phyloP scores from a whole-genome alignment of 2,888 invertebrate genomes.

The Idaea straminata region DNA sequence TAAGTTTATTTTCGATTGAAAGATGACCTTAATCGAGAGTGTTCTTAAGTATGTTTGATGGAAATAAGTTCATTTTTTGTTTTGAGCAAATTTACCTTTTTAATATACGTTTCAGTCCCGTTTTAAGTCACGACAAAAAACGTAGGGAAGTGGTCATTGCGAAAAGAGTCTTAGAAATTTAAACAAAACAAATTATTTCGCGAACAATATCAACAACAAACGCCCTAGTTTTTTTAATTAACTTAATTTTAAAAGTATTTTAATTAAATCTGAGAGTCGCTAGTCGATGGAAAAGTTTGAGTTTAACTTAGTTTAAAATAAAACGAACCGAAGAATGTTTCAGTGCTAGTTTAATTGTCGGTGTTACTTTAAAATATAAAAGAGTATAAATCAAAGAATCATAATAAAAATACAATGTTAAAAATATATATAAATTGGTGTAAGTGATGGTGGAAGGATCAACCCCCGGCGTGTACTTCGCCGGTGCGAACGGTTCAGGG shows the following conservation, averaged over 20 bases:
- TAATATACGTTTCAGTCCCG: no score
- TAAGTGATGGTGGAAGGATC: slow-evolving; percentile 54
- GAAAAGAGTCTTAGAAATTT: no score
- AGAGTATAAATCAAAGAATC: slow-evolving; percentile 22
- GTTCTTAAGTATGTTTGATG: neutral
- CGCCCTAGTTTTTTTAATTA: no score
- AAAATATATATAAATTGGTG: neutral
- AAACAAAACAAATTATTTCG: no score
- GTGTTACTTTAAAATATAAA: slow-evolving; percentile 5
- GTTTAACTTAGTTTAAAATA: slow-evolving; percentile 13
- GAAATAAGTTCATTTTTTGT: no score
- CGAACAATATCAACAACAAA: no score
- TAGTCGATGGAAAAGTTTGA: neutral
- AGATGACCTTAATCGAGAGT: neutral
- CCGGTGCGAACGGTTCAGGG: slow-evolving; percentile 75
- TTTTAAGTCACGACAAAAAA: no score
- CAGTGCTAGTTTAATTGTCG: no score
- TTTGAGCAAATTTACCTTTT: no score
- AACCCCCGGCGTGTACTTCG: slow-evolving; percentile 57
- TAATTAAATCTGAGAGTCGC: neutral
- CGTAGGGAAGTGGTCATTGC: no score
- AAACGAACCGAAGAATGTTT: slow-evolving; percentile 18
- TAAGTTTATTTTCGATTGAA: no score
- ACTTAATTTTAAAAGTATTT: neutral
- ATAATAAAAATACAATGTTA: neutral